These are phyloP conservation scores for Noctua janthina DNA, from an alignment of 2,888 invertebrate genomes.

Conservation along the genomic window DNA sequence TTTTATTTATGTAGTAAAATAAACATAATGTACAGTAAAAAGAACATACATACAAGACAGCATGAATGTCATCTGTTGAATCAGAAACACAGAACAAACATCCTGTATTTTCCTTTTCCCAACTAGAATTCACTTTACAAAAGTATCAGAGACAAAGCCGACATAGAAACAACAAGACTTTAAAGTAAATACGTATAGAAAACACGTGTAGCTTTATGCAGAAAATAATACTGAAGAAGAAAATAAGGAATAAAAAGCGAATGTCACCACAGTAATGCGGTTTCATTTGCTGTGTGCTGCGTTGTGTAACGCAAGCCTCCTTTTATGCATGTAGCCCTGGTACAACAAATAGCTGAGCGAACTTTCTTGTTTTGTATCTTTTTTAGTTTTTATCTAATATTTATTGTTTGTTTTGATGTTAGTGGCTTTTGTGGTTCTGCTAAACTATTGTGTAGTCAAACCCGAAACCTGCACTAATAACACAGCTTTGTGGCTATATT, in stretches of 20 bases:
- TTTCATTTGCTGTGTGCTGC: conserved; percentile 62
- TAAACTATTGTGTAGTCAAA: not conserved
- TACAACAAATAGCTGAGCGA: conserved; percentile 50
- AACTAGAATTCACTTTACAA: conserved; percentile 39
- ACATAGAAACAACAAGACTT: conserved; percentile 54
- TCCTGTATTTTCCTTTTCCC: conserved; percentile 38
- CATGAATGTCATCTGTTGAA: conserved; percentile 50
- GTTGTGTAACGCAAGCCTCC: conserved; percentile 58
- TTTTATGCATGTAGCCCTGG: conserved; percentile 56
- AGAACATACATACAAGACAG: not conserved
- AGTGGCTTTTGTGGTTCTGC: conserved; percentile 11
- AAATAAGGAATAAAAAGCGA: conserved; percentile 60
- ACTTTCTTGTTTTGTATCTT: conserved; percentile 26
- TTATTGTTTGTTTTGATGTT: conserved; percentile 38
- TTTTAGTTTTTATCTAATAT: conserved; percentile 31
- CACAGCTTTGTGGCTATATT: no score
- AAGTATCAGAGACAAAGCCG: conserved; percentile 59
- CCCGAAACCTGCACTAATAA: no score
- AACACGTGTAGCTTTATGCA: conserved; percentile 62
- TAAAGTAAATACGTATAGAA: conserved; percentile 56
- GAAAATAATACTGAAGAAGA: conserved; percentile 56
- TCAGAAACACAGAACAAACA: conserved; percentile 37
- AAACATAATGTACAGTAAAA: not conserved
- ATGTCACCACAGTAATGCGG: conserved; percentile 65
- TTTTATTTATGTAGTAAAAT: not conserved